Conservation (phyloP, 2,888 invertebrate genomes). For the Rambutsinella grinnellia region DNA sequence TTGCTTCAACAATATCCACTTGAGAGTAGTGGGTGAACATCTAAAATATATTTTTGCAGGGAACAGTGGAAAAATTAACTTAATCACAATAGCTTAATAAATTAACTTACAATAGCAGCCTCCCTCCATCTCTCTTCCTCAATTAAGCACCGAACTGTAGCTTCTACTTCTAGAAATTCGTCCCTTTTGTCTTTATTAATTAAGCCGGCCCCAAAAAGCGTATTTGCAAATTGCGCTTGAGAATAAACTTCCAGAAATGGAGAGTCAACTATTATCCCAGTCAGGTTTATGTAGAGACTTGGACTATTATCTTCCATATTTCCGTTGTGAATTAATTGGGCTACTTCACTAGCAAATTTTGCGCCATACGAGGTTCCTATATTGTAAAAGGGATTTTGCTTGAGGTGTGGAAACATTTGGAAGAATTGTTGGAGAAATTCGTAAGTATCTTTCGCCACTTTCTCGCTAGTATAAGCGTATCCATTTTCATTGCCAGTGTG, state of each 20-base stretch:
- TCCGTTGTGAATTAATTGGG: slow-evolving; percentile 29
- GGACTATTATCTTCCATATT: slow-evolving; percentile 75
- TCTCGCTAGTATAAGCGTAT: slow-evolving; percentile 10
- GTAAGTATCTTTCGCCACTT: slow-evolving; percentile 37
- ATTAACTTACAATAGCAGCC: slow-evolving; percentile 17
- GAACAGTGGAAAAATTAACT: too few relatives aligned
- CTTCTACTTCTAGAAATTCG: slow-evolving; percentile 61
- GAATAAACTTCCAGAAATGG: slow-evolving; percentile 67
- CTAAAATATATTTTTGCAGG: too few relatives aligned
- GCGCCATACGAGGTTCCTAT: slow-evolving; percentile 38
- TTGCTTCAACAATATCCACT: not conserved
- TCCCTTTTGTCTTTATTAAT: slow-evolving; percentile 63
- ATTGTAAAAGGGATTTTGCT: slow-evolving; percentile 38
- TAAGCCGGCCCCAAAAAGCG: slow-evolving; percentile 68
- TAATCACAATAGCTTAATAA: not conserved
- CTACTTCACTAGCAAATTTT: slow-evolving; percentile 24
- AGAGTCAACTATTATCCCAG: slow-evolving; percentile 68
- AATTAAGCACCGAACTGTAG: slow-evolving; percentile 48
- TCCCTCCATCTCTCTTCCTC: slow-evolving; percentile 44
- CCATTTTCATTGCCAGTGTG: slow-evolving; percentile 47
- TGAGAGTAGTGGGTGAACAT: not conserved
- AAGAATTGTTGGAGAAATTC: slow-evolving; percentile 49
- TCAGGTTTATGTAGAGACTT: slow-evolving; percentile 77
- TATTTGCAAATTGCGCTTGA: slow-evolving; percentile 68
- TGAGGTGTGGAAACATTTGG: slow-evolving; percentile 43